A percentile compares a stretch with the other conserved stretches of the same genome.
Conservation (phyloP, 2,113 vertebrate genomes). For the Pedetes capensis region DNA sequence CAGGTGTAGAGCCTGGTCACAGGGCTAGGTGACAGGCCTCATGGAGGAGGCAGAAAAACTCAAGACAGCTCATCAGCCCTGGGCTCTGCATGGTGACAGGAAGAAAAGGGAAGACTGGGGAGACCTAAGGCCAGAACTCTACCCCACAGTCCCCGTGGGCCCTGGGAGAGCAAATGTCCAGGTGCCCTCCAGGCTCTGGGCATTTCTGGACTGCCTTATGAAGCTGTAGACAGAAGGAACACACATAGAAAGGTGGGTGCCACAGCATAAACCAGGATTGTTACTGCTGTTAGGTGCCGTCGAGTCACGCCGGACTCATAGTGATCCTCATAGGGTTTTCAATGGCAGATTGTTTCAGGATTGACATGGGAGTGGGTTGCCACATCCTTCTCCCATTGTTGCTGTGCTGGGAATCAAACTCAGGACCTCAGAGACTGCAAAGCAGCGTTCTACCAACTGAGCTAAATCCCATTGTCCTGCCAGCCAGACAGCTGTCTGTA, state of each 20-base stretch:
- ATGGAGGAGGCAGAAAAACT: not conserved
- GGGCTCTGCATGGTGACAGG: not conserved
- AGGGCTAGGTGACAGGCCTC: not conserved
- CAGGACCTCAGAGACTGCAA: no score
- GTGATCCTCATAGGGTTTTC: no score
- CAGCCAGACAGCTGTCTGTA: not conserved
- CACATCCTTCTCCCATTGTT: no score
- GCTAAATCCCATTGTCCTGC: no score
- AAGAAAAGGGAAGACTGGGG: not conserved
- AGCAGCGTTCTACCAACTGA: no score
- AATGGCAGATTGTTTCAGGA: no score
- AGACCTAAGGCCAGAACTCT: not conserved
- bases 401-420: no score
- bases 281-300: no score
- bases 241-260: not conserved
- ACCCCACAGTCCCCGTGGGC: not conserved
- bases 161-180: not conserved
- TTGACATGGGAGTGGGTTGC: no score
- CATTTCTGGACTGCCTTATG: not conserved
- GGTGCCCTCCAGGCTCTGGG: not conserved
- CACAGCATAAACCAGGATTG: not conserved
- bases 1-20: not conserved
- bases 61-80: accelerated
- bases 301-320: no score
- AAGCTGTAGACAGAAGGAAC: not conserved